Base-by-base conservation (phyloP, 2,797 vertebrate species). In the Thaleichthys pacificus region DNA sequence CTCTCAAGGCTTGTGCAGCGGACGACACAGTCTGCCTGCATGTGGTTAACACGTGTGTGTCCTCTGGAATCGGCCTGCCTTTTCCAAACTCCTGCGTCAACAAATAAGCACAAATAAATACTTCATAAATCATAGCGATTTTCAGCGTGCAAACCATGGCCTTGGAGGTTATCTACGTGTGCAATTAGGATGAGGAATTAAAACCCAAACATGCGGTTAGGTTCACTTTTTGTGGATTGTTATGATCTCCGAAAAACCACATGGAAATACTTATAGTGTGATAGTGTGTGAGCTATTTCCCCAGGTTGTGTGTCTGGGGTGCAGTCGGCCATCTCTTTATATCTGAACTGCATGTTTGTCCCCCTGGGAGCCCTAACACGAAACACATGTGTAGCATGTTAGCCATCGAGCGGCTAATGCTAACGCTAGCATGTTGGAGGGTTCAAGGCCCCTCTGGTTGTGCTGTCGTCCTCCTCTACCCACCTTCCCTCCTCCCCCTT, bases 161-260 rank as follows among this genome's bases (percentile, higher is more conserved):
- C 42, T 2, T 4, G 28, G 30, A 64, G 51, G 74, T 78, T 80
- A 86, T 84, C 75, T 73, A 72, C 70, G 21, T 61, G 61, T 66
- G 65, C 64, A 80, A 76, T 83, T 84, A 77, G 54, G 77, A 82
- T 38, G 70, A 38, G 76, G 79, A 85, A 83, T 74, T 80, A 69
- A 77, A 85, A 89, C 80, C 76, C 74, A 86, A 89, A 88, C 83
- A 85, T 78, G 82, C 54, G 76, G 78, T 84, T 76, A 80, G 22
- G 68, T 74, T 69, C 74, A 86, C 68, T 81, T 79, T 80, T 63
- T 71, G 74, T 69, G 63, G 15, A n/a, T 77, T 80, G 80, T 80
- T 79, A 79, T 77, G 82, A 83, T 76, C 71, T 17, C 12, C 61
- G 75, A 14, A 56, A 68, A 32, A 35, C 71, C 84, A 86, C 86